Evolutionary conservation across 2,113 vertebrate species (phyloP).

Genomic region (Monarcha castaneiventris): DNA sequence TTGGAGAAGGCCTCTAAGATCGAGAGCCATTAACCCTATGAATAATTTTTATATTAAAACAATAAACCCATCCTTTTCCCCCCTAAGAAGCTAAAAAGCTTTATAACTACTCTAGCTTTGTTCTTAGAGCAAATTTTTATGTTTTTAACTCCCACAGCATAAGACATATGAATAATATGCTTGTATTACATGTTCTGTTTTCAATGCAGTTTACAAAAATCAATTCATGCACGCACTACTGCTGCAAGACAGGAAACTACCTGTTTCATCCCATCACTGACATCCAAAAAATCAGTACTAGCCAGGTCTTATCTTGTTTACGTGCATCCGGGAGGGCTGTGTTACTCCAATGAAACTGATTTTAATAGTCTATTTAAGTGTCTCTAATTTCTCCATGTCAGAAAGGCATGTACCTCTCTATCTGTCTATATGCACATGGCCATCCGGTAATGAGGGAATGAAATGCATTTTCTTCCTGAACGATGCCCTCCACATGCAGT

Average conservation of each 20-base stretch:
- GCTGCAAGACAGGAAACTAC: background rate
- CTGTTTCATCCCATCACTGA: background rate
- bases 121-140: background rate
- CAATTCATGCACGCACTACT: background rate
- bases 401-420: background rate
- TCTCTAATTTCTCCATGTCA: background rate
- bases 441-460: background rate
- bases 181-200: background rate
- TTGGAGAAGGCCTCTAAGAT: background rate
- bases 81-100: background rate
- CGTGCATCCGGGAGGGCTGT: background rate
- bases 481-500: background rate
- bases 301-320: background rate
- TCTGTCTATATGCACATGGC: background rate
- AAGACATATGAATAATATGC: background rate
- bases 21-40: accelerated
- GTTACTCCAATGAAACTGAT: background rate
- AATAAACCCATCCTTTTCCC: background rate
- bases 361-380: background rate
- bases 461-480: background rate
- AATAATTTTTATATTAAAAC: background rate
- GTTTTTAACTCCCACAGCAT: background rate
- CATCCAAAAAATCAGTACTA: background rate
- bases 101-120: background rate
- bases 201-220: background rate